A percentile compares a stretch with the other conserved stretches of the same genome.
Evolutionary conservation across 92 coral and sea anemone genomes (phyloP).

Genomic region (Phenganax stokvisi): DNA sequence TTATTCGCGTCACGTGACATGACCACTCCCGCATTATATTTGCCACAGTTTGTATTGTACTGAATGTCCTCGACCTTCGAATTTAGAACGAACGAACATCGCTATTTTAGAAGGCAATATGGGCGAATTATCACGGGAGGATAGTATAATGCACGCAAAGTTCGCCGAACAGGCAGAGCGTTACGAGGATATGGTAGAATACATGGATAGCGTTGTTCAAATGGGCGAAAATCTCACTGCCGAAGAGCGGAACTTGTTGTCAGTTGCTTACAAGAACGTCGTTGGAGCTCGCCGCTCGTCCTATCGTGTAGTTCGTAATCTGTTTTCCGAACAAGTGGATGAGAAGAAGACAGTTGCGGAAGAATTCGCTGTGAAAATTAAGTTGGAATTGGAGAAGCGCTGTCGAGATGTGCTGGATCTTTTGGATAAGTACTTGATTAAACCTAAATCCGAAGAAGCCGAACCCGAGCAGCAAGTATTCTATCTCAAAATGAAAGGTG

Average conservation of each 20-base stretch:
- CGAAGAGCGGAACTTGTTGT: constrained; percentile 91
- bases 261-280: constrained; percentile 99
- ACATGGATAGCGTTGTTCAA: constrained; percentile 63
- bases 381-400: constrained; percentile 63
- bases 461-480: constrained; percentile 49
- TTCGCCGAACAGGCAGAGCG: constrained; percentile 94
- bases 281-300: constrained; percentile 96
- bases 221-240: constrained; percentile 55
- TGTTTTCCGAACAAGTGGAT: constrained; percentile 46
- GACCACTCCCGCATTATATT: constrained; percentile 38
- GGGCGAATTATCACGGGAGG: constrained; percentile 42
- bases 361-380: constrained; percentile 46
- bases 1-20: constrained; percentile 25
- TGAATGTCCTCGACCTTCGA: constrained; percentile 10
- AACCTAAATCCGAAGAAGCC: neutral
- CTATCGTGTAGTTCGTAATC: constrained; percentile 73
- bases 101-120: constrained; percentile 25
- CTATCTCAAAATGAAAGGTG: constrained; percentile 94
- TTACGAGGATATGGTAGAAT: constrained; percentile 87
- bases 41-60: neutral
- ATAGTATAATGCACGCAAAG: constrained; percentile 60
- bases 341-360: constrained; percentile 32
- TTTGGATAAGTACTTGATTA: constrained; percentile 55
- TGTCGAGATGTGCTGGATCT: constrained; percentile 69
- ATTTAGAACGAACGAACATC: neutral